Percentiles rank a stretch among this genome's conserved stretches.
phyloP scores from a whole-genome alignment of 2,888 invertebrate genomes.

The Drosophila subquinaria region DNA sequence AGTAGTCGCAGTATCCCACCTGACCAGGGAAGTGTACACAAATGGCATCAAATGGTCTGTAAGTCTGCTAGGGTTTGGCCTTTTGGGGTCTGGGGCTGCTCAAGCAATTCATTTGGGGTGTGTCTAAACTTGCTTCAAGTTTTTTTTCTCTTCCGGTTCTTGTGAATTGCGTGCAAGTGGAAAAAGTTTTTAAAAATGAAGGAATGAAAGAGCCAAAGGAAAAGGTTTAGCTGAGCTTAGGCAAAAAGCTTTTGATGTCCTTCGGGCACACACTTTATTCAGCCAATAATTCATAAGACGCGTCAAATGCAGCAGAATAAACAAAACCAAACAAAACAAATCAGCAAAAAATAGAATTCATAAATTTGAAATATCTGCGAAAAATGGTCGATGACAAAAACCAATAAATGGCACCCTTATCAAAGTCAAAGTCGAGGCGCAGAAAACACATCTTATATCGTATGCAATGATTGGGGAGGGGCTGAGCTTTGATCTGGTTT shows the following conservation, averaged over 20 bases:
- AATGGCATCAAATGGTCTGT: conserved; percentile 71
- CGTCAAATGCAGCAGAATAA: conserved; percentile 58
- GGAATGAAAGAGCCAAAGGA: conserved; percentile 14
- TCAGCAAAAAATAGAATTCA: conserved; percentile 37
- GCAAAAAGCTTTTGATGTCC: conserved; percentile 50
- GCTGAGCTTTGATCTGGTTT: conserved; percentile 39
- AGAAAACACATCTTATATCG: conserved; percentile 50
- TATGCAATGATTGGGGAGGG: conserved; percentile 40
- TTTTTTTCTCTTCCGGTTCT: conserved; percentile 22
- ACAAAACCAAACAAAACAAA: conserved; percentile 38
- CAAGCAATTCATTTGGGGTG: conserved; percentile 29
- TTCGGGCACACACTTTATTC: conserved; percentile 40
- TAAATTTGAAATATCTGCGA: conserved; percentile 57
- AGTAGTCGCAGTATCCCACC: not conserved
- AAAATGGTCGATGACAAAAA: conserved; percentile 54
- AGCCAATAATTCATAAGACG: conserved; percentile 77
- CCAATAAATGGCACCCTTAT: conserved; percentile 78
- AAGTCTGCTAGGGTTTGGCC: conserved; percentile 40
- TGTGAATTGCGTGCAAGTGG: conserved; percentile 25
- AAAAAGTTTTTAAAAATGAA: conserved; percentile 18
- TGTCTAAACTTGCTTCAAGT: conserved; percentile 30
- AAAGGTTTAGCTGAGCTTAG: conserved; percentile 48
- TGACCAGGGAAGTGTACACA: conserved; percentile 28
- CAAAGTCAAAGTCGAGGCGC: conserved; percentile 66
- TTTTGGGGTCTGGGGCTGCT: conserved; percentile 13